Base-by-base conservation (phyloP, 2,888 invertebrate species). In the Lordiphosa fenestrarum region DNA sequence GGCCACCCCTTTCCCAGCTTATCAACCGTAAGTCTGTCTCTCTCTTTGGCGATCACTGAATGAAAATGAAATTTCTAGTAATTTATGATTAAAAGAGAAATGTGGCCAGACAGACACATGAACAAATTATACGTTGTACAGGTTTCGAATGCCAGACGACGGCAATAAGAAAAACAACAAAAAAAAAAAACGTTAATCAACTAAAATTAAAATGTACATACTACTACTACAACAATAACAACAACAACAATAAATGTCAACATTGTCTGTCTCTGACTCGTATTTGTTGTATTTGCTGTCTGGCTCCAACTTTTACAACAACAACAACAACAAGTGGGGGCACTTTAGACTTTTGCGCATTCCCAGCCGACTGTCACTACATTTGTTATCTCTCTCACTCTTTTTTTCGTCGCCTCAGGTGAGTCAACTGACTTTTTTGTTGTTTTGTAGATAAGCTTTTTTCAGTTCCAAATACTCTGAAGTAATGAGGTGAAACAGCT, bases 281-380 rank as follows among this genome's bases (percentile, higher is more conserved):
- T 33, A 44, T 61, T 44, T 52, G 40, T 49, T 42, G 42, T 35
- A 36, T 38, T 48, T 53, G 42, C 12, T 42, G 49, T 46, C 57
- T 56, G 65, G 57, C 57, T 46, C 49, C 13, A 40, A 25, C 49
- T 54, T 53, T 48, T 44, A 48, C 15, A 15, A 15, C 15, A 49
- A 42, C 53, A 55, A 57, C 52, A 59, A 58, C 62, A 64, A 73
- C 56, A 81, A 81, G 71, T 69, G 73, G 81, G 66, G 73, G 61
- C 73, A 77, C 81, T 83, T 77, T 77, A 82, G 78, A 84, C 83
- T 84, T 84, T 82, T 81, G 80, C 85, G 73, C 73, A 73, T 73
- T 84, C 73, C 73, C 76, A 75, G 77, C 73, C 84, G 70, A 30
- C 58, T 61, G 76, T 65, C 63, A 68, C 66, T 60, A 53, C 48